Percentiles rank a stretch among this genome's conserved stretches.
phyloP scores from a whole-genome alignment of 1,140 invertebrate species.

The Neoseiulus cucumeris region DNA sequence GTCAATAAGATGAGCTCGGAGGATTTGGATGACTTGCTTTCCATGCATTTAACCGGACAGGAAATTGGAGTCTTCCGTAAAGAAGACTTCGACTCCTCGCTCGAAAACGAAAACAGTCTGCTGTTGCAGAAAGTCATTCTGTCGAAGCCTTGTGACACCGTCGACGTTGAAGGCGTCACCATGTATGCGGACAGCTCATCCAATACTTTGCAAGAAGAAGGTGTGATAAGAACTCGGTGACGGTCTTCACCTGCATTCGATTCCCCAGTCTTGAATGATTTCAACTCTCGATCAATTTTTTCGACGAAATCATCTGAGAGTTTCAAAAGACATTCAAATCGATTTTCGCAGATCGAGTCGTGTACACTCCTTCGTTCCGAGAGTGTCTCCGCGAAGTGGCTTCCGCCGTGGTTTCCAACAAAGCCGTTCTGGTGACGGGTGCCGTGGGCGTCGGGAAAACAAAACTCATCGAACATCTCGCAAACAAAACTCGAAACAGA shows the following conservation, averaged over 20 bases:
- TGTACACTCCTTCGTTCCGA: neutral
- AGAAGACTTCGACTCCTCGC: neutral
- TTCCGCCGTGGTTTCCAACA: constrained; percentile 41
- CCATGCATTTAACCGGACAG: neutral
- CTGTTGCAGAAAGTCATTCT: neutral
- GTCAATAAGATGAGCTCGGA: constrained; percentile 6
- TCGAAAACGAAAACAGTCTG: neutral
- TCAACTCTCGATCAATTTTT: neutral
- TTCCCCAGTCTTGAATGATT: neutral
- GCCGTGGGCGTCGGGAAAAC: constrained; percentile 90
- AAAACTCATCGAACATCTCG: constrained; percentile 64
- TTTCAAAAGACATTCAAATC: neutral
- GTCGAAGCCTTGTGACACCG: neutral
- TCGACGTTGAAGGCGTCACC: constrained; percentile 4
- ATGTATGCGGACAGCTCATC: neutral
- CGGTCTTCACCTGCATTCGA: neutral
- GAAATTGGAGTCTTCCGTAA: neutral
- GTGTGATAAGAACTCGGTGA: neutral
- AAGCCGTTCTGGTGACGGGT: constrained; percentile 65
- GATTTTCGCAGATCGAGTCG: neutral
- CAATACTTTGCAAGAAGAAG: neutral
- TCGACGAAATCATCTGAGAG: constrained; percentile 15
- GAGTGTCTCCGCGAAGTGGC: neutral
- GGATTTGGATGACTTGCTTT: neutral
- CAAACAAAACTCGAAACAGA: constrained; percentile 45